A percentile compares a stretch with the other conserved stretches of the same genome.
phyloP scores from a whole-genome alignment of 2,797 vertebrate species.

The Sebastes ruberrimus region DNA sequence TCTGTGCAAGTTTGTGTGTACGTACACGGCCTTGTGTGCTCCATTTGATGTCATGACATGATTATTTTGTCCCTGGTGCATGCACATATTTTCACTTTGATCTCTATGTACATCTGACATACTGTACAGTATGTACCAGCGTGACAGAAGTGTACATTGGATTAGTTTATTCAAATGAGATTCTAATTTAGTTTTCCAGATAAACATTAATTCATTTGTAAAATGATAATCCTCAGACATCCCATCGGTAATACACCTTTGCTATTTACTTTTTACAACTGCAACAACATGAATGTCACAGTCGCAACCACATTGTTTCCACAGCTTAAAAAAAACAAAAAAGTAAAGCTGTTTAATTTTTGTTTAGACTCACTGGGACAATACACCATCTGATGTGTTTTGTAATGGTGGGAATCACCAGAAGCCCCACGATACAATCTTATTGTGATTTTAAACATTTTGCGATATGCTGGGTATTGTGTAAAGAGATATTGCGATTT shows the following conservation, averaged over 20 bases:
- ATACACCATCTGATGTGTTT: too few relatives aligned
- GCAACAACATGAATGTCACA: neutral
- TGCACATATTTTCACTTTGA: neutral
- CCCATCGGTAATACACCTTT: neutral
- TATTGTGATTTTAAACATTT: too few relatives aligned
- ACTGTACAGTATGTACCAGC: neutral
- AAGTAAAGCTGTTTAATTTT: neutral
- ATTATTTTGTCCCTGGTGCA: neutral
- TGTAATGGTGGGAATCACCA: too few relatives aligned
- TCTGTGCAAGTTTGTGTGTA: constrained; percentile 6
- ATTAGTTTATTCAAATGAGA: neutral
- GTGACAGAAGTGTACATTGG: neutral
- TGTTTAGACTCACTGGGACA: too few relatives aligned
- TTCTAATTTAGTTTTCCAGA: neutral
- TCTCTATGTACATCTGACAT: neutral
- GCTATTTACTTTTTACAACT: neutral
- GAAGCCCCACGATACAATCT: too few relatives aligned
- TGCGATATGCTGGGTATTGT: too few relatives aligned
- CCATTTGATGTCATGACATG: constrained; percentile 24
- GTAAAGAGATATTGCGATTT: too few relatives aligned
- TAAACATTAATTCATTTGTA: neutral
- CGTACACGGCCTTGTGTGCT: constrained; percentile 19
- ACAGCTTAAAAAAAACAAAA: neutral
- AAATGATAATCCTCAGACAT: neutral
- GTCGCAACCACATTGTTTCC: neutral